Evolutionary conservation across 2,113 vertebrate genomes (phyloP).

Genomic region (Recurvirostra avosetta): DNA sequence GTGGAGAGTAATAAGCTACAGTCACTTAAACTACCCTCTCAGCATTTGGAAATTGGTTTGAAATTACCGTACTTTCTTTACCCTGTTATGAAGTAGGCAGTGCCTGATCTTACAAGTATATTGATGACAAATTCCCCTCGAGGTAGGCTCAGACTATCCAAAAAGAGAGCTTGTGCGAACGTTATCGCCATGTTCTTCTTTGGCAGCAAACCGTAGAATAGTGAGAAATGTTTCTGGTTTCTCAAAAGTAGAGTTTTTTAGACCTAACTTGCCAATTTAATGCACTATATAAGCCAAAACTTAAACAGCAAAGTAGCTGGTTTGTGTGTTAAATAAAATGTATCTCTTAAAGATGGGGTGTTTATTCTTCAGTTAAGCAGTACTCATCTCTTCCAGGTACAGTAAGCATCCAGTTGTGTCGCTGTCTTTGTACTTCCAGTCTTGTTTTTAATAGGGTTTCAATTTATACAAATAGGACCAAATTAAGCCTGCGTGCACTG

Average conservation of each 20-base stretch:
- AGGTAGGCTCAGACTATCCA: not conserved
- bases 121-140: not conserved
- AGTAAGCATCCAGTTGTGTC: not conserved
- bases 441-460: not conserved
- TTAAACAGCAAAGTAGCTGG: not conserved
- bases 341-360: not conserved
- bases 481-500: not conserved
- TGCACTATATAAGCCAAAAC: not conserved
- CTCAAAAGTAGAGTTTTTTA: not conserved
- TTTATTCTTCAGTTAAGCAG: not conserved
- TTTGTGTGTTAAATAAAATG: not conserved
- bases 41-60: not conserved
- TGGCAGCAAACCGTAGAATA: not conserved
- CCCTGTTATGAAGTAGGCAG: accelerated
- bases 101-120: not conserved
- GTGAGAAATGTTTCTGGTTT: not conserved
- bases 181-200: not conserved
- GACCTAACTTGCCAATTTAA: not conserved
- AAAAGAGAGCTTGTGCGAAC: not conserved
- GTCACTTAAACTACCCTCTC: not conserved
- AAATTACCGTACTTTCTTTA: not conserved
- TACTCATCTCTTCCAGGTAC: not conserved
- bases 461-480: not conserved
- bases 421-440: not conserved
- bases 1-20: not conserved